Conservation (phyloP, 2,113 vertebrate genomes). For the Brachionichthys hirsutus region DNA sequence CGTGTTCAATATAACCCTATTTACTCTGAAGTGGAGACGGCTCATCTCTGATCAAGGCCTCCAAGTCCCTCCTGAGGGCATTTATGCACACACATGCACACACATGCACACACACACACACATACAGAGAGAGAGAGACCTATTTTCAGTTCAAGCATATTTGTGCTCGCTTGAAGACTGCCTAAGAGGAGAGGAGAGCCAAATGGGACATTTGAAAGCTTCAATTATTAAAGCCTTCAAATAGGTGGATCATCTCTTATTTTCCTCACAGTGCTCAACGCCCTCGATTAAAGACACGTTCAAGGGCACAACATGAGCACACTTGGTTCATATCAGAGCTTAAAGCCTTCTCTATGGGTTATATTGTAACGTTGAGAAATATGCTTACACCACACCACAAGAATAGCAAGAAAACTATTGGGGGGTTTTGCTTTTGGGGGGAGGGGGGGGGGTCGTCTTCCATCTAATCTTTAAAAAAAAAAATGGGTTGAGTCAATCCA, state of each 20-base stretch:
- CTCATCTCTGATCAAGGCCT: constrained; percentile 63
- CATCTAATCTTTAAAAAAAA: constrained; percentile 45
- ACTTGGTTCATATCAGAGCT: constrained; percentile 7
- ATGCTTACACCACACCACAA: neutral
- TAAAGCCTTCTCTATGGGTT: neutral
- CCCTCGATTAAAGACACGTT: constrained; percentile 18
- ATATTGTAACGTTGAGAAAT: constrained; percentile 1
- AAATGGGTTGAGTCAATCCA: constrained; percentile 20
- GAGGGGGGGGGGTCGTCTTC: neutral
- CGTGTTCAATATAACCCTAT: constrained; percentile 69
- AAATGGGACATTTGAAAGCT: constrained; percentile 45
- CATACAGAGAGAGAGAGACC: constrained; percentile 19
- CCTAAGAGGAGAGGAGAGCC: constrained; percentile 35
- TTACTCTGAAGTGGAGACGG: constrained; percentile 54
- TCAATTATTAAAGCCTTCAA: constrained; percentile 39
- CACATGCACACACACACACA: constrained; percentile 8
- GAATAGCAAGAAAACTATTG: constrained; percentile 12
- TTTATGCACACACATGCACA: constrained; percentile 26
- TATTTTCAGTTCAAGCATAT: constrained; percentile 55
- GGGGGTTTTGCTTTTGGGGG: too few species aligned
- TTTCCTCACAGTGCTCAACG: constrained; percentile 20
- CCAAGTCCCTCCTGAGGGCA: constrained; percentile 38
- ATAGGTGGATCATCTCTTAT: constrained; percentile 20
- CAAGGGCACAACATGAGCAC: constrained; percentile 19
- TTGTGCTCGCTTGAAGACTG: constrained; percentile 35